Percentiles rank a stretch among this genome's conserved stretches.
Evolutionary conservation across 2,888 invertebrate genomes (phyloP).

Genomic region (Dinocampus coccinellae): DNA sequence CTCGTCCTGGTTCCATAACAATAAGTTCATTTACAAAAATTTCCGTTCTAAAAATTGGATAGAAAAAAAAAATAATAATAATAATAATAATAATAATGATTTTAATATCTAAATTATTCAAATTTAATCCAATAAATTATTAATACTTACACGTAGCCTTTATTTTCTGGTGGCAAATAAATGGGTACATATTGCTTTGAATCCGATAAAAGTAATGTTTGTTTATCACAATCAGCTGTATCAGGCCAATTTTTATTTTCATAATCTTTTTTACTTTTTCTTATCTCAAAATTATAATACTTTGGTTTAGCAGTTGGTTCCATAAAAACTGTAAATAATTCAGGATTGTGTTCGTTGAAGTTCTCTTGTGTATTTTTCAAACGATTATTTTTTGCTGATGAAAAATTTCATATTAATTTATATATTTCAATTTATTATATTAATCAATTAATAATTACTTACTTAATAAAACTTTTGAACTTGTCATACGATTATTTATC

Average conservation of each 20-base stretch:
- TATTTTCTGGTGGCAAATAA: conserved; percentile 83
- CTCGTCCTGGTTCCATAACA: conserved; percentile 73
- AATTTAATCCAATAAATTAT: background rate
- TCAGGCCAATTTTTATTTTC: conserved; percentile 55
- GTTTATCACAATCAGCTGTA: conserved; percentile 50
- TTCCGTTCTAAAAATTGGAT: conserved; percentile 46
- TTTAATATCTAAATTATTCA: background rate
- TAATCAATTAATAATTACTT: conserved; percentile 24
- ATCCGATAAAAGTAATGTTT: conserved; percentile 44
- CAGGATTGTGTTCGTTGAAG: conserved; percentile 39
- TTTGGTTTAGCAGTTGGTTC: conserved; percentile 54
- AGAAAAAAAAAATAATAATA: conserved; percentile 1
- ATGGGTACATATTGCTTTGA: conserved; percentile 72
- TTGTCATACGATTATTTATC: conserved; percentile 69
- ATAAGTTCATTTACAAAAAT: conserved; percentile 71
- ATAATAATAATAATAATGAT: background rate
- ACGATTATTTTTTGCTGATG: conserved; percentile 41
- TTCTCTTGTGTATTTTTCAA: conserved; percentile 33
- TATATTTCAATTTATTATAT: background rate
- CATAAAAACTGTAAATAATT: conserved; percentile 51
- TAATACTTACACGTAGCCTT: conserved; percentile 78
- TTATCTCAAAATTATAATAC: conserved; percentile 52
- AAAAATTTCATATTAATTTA: background rate
- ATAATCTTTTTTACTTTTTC: conserved; percentile 48
- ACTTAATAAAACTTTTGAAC: conserved; percentile 53